Evolutionary conservation across 2,888 invertebrate genomes (phyloP).

Genomic region (Prosopocoilus inquinatus): DNA sequence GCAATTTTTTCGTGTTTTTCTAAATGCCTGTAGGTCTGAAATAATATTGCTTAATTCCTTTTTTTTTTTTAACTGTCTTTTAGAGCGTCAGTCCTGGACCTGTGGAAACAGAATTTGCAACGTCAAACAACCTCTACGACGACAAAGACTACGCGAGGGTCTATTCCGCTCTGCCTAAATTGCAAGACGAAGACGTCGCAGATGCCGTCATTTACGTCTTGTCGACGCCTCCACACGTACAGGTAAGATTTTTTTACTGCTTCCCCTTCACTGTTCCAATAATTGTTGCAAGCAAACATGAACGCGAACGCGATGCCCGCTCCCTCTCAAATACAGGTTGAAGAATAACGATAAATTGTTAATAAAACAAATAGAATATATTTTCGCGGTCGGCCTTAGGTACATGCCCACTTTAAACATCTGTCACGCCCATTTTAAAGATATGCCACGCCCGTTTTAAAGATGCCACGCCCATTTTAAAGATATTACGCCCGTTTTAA

Average conservation of each 20-base stretch:
- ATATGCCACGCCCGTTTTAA: no score
- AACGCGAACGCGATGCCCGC: background rate
- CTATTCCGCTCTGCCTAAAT: slow-evolving; percentile 23
- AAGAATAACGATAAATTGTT: no score
- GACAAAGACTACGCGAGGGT: slow-evolving; percentile 11
- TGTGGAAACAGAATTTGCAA: slow-evolving; percentile 29
- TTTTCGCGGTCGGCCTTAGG: no score
- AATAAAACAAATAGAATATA: no score
- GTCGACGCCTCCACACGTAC: slow-evolving; percentile 42
- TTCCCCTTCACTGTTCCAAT: background rate
- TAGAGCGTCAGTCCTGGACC: slow-evolving; percentile 37
- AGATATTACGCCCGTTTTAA: no score
- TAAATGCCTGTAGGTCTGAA: background rate
- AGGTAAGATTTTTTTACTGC: slow-evolving; percentile 32
- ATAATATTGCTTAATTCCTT: background rate
- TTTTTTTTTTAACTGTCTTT: slow-evolving; percentile 9
- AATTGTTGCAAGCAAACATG: background rate
- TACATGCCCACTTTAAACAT: no score
- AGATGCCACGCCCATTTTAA: no score
- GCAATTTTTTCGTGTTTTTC: background rate
- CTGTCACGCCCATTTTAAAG: no score
- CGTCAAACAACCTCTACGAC: slow-evolving; percentile 4
- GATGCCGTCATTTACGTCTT: slow-evolving; percentile 42
- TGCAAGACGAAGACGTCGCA: slow-evolving; percentile 39
- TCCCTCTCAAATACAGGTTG: no score